phyloP scores from a whole-genome alignment of 2,113 vertebrate species.

The Eulemur macaco region DNA sequence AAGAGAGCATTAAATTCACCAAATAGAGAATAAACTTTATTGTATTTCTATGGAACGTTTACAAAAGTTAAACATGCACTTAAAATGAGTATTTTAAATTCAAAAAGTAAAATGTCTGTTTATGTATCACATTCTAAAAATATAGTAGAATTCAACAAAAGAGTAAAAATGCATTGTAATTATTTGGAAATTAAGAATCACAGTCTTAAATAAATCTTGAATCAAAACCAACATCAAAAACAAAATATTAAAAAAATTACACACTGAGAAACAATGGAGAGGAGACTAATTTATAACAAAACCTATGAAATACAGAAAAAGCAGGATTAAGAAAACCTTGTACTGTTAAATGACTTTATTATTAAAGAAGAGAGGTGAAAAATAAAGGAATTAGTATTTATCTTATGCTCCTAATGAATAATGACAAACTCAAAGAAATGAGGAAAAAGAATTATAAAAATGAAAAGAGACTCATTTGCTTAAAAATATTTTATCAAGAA shows the following conservation, averaged over 20 bases:
- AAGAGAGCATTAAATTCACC: not conserved
- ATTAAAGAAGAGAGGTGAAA: not conserved
- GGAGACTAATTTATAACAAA: not conserved
- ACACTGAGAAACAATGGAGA: not conserved
- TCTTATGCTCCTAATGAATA: not conserved
- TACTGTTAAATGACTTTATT: not conserved
- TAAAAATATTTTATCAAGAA: constrained; percentile 1
- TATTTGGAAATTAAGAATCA: not conserved
- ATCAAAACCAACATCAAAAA: not conserved
- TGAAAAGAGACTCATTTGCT: not conserved
- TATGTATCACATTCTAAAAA: not conserved
- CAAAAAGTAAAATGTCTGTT: not conserved
- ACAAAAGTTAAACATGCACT: not conserved
- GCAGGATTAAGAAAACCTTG: not conserved
- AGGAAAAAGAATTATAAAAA: not conserved
- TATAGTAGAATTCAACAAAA: not conserved
- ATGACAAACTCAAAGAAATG: not conserved
- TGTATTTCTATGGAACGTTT: not conserved
- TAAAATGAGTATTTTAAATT: not conserved
- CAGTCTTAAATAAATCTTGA: not conserved
- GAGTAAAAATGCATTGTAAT: not conserved
- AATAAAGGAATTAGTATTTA: not conserved
- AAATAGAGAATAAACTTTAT: not conserved
- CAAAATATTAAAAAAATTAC: not conserved
- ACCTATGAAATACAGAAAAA: not conserved